A percentile compares a stretch with the other conserved stretches of the same genome.
These are phyloP conservation scores for Aphrophora alni DNA, from an alignment of 2,888 invertebrate genomes.

Conservation along the genomic window DNA sequence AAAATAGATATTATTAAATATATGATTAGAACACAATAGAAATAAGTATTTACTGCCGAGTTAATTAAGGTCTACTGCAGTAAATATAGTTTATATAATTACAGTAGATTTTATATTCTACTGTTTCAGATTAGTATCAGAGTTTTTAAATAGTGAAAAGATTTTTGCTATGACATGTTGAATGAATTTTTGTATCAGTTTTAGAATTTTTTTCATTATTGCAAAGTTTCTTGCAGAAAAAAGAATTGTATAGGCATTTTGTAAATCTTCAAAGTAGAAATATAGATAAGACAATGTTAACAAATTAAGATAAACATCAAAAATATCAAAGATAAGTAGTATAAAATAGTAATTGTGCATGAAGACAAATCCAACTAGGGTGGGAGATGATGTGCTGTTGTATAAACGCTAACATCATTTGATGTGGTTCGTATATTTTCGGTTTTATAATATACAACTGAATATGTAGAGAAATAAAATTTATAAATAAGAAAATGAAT, in stretches of 20 bases:
- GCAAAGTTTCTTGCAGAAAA: neutral
- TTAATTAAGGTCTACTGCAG: neutral
- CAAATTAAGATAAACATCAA: no score
- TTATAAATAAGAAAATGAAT: no score
- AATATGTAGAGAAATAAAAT: no score
- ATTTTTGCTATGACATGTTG: neutral
- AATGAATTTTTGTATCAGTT: neutral
- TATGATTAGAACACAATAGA: neutral
- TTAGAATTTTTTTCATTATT: neutral
- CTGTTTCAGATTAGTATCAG: neutral
- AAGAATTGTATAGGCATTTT: neutral
- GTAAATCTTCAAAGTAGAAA: no score
- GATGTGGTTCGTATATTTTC: no score
- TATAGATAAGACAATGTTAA: no score
- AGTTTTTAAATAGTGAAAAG: neutral
- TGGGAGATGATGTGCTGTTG: no score
- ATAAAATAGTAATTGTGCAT: no score
- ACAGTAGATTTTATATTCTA: neutral
- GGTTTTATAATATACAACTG: no score
- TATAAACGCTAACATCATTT: no score
- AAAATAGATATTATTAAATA: neutral
- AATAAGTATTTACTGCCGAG: neutral
- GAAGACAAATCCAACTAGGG: no score
- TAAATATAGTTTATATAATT: neutral
- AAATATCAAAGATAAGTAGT: no score